These are phyloP conservation scores for Cyclophora albipunctata DNA, from an alignment of 2,888 invertebrate genomes.

Conservation along the genomic window DNA sequence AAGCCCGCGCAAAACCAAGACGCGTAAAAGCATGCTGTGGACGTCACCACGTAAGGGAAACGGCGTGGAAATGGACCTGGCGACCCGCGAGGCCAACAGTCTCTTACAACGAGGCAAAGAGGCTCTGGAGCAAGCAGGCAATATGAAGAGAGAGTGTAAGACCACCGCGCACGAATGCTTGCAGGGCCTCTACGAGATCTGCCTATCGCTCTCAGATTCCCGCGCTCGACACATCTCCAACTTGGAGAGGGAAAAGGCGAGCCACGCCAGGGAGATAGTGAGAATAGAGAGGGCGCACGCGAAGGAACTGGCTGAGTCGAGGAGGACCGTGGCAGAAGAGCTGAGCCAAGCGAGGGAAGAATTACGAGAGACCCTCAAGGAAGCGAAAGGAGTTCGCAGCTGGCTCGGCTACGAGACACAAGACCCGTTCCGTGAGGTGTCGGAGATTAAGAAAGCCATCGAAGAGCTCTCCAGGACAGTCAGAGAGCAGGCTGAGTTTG, in stretches of 20 bases:
- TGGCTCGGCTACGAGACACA: conserved; percentile 8
- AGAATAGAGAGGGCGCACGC: conserved; percentile 8
- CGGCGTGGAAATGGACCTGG: too few relatives aligned
- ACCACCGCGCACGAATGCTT: too few relatives aligned
- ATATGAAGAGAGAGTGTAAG: too few relatives aligned
- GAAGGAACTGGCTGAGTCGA: neutral
- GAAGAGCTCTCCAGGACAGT: too few relatives aligned
- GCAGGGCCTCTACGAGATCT: too few relatives aligned
- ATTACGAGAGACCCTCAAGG: neutral
- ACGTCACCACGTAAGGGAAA: too few relatives aligned
- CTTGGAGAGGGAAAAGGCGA: too few relatives aligned
- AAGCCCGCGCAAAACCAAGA: too few relatives aligned
- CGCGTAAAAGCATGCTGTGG: too few relatives aligned
- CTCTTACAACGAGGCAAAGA: conserved; percentile 1
- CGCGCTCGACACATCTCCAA: conserved; percentile 5
- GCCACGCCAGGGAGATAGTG: too few relatives aligned
- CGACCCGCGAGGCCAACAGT: too few relatives aligned
- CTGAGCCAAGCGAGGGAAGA: neutral
- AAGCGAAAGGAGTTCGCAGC: conserved; percentile 1
- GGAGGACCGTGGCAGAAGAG: neutral
- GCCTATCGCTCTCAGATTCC: conserved; percentile 15
- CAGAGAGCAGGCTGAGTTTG: too few relatives aligned
- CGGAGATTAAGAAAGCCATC: neutral
- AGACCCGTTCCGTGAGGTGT: neutral
- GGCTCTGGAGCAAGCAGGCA: neutral